These are phyloP conservation scores for Psilopsiagon aurifrons DNA, from an alignment of 2,113 vertebrate species.

Conservation along the genomic window DNA sequence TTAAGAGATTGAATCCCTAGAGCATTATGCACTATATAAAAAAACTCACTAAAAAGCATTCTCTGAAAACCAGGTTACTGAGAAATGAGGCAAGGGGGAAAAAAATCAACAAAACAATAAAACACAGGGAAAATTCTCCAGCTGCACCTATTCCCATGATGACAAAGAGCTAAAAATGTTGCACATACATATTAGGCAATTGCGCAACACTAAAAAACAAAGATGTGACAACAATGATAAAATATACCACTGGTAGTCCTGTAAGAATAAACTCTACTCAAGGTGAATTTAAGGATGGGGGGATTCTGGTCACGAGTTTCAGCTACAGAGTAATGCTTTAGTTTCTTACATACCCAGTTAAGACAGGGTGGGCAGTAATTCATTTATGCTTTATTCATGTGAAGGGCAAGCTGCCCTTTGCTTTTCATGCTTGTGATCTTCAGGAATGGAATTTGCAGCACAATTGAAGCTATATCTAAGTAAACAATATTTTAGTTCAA, in stretches of 20 bases:
- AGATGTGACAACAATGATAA: neutral
- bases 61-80: neutral
- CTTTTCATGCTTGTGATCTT: neutral
- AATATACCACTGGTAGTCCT: neutral
- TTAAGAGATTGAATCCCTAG: neutral
- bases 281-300: neutral
- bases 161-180: neutral
- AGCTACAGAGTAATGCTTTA: neutral
- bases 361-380: neutral
- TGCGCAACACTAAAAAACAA: neutral
- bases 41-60: neutral
- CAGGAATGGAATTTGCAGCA: neutral
- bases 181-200: neutral
- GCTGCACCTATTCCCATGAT: neutral
- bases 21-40: neutral
- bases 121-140: neutral
- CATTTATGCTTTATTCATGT: neutral
- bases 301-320: neutral
- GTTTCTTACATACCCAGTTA: neutral
- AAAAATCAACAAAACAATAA: neutral
- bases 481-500: neutral
- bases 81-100: neutral
- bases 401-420: neutral
- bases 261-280: neutral
- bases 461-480: neutral